Evolutionary conservation across 2,888 invertebrate genomes (phyloP), one percentile per base, ranked within the genome.

Genomic region (Mantis religiosa): DNA sequence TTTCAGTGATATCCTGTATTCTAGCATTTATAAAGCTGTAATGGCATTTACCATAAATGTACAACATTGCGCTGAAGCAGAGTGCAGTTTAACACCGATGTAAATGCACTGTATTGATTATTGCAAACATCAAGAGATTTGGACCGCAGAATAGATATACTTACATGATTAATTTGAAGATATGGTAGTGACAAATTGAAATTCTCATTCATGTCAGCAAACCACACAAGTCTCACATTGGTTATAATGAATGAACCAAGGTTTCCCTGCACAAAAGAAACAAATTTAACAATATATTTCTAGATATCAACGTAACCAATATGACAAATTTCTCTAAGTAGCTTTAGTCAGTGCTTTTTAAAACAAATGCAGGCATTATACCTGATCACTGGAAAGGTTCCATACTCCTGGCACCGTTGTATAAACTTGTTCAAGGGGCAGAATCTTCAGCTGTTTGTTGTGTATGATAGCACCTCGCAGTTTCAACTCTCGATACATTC

Each of bases 111-210:
- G 7, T 34, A 34, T 34, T 34, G 30, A 4, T 30, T 30, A 30
- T 30, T 30, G 4, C 4, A 4, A 30, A 30, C 30, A 4, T 30
- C 3, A 34, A 34, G 34, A 34, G 34, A 34, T 34, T 3, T 34
- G 3, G 6, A 34, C 34, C 34, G 7, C 34, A 34, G 12, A 25
- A 71, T 20, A 71, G 25, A 71, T 20, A 84, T 90, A 94, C 95
- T 94, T 93, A 97, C 97, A 91, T 93, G 95, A 82, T 96, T 95
- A 91, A 99, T 97, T 93, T 99, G 98, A 90, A 99, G 95, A 92
- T 98, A 99, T 0, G 99, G 99, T 92, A 99, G 95, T 84, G 99
- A 99, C 84, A 99, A 97, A 93, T 99, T 99, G 93, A 99, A 99
- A 0, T 96, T 96, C 92, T 98, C 97, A 93, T 99, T 99, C 93